A percentile compares a stretch with the other conserved stretches of the same genome.
These are phyloP conservation scores for Cylindroiulus punctatus DNA, from an alignment of 2,888 invertebrate genomes.

Conservation along the genomic window DNA sequence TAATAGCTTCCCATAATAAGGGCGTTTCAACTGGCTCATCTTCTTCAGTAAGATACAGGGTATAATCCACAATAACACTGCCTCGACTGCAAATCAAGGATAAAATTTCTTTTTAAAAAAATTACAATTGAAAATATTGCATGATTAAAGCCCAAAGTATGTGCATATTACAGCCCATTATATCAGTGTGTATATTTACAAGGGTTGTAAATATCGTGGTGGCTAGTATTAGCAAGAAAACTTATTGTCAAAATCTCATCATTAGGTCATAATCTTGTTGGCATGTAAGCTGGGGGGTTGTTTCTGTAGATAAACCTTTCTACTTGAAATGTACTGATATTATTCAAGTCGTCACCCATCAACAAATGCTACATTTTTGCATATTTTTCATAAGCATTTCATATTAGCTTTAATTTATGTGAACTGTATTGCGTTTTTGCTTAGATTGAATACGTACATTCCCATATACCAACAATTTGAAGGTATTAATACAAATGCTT, in stretches of 20 bases:
- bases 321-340: not conserved
- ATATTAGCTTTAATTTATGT: conserved; percentile 14
- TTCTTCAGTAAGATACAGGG: conserved; percentile 82
- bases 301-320: not conserved
- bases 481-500: not conserved
- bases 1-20: conserved; percentile 77
- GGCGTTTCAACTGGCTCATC: conserved; percentile 76
- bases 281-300: not conserved
- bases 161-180: not conserved
- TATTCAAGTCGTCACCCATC: too few relatives aligned
- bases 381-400: conserved; percentile 1
- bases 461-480: too few relatives aligned
- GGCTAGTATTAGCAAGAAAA: not conserved
- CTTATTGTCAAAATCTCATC: not conserved
- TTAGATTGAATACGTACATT: conserved; percentile 1
- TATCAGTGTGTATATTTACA: not conserved
- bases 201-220: not conserved
- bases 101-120: not conserved
- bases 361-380: too few relatives aligned
- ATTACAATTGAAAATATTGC: not conserved
- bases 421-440: not conserved
- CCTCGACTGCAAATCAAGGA: conserved; percentile 73
- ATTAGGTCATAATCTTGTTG: not conserved
- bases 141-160: not conserved
- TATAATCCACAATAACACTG: conserved; percentile 87